Percentiles rank a stretch among this genome's conserved stretches.
Evolutionary conservation across 2,113 vertebrate genomes (phyloP).

Genomic region (Melanostigma gelatinosum): DNA sequence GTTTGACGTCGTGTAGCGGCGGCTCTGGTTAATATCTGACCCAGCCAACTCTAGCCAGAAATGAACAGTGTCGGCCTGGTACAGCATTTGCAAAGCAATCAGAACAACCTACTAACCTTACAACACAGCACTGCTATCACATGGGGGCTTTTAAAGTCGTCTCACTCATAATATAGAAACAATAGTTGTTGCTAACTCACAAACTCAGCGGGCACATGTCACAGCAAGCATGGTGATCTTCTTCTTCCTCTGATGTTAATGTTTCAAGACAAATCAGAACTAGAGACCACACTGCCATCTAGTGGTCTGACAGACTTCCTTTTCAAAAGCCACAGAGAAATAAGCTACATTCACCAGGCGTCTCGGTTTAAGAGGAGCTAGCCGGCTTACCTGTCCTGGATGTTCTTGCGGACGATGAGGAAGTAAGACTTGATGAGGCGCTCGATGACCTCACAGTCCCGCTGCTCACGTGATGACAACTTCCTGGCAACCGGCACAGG

Average conservation of each 20-base stretch:
- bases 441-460: slow-evolving; percentile 99
- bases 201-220: not conserved
- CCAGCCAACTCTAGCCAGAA: not conserved
- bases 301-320: not conserved
- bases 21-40: not conserved
- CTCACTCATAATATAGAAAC: not conserved
- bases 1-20: not conserved
- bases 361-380: not conserved
- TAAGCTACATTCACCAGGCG: not conserved
- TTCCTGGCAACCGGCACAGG: slow-evolving; percentile 97
- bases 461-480: slow-evolving; percentile 95
- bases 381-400: slow-evolving; percentile 92
- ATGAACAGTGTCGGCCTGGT: not conserved
- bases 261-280: not conserved
- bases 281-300: not conserved
- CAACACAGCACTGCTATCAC: not conserved
- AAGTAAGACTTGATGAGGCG: slow-evolving; percentile 99
- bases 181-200: not conserved
- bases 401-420: slow-evolving; percentile 98
- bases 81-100: not conserved
- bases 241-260: not conserved
- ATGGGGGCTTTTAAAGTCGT: not conserved
- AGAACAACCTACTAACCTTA: not conserved
- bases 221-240: not conserved
- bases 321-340: not conserved